Evolutionary conservation across 2,797 vertebrate species (phyloP).

Genomic region (Diplodus sargus): DNA sequence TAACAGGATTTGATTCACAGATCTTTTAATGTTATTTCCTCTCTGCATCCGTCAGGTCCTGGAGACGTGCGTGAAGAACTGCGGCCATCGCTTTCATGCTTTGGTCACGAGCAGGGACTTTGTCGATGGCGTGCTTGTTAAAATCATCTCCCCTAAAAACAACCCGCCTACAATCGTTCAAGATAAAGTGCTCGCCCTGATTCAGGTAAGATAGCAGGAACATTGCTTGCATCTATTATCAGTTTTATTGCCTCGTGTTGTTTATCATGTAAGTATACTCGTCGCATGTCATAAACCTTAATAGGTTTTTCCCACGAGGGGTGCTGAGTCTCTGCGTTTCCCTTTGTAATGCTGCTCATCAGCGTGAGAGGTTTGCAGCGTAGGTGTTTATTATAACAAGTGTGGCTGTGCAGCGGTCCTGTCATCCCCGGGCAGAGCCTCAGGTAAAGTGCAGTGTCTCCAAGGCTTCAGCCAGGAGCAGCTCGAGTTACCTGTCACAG

Average conservation of each 20-base stretch:
- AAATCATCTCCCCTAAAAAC: slow-evolving; percentile 97
- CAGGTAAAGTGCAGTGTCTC: slow-evolving; percentile 50
- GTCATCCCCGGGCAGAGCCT: slow-evolving; percentile 49
- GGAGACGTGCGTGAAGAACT: slow-evolving; percentile 99
- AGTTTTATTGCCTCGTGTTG: neutral
- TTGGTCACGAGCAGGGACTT: slow-evolving; percentile 97
- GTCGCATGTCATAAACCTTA: neutral
- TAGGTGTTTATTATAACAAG: slow-evolving; percentile 20
- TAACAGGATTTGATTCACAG: neutral
- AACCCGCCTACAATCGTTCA: slow-evolving; percentile 97
- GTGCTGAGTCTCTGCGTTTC: neutral
- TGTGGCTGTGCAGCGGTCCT: slow-evolving; percentile 14
- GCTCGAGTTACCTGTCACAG: slow-evolving; percentile 75
- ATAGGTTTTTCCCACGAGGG: neutral
- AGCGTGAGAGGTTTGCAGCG: neutral
- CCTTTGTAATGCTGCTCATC: neutral
- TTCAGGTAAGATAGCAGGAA: slow-evolving; percentile 87
- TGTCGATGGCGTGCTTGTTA: slow-evolving; percentile 95
- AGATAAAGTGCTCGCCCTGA: slow-evolving; percentile 97
- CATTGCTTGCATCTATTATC: neutral
- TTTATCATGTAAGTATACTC: neutral
- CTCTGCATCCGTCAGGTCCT: slow-evolving; percentile 86
- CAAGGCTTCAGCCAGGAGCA: slow-evolving; percentile 45
- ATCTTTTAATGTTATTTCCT: neutral
- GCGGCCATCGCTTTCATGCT: slow-evolving; percentile 96